Evolutionary conservation across 2,888 invertebrate species (phyloP), one percentile per base, ranked within the genome.

Genomic region (Diabrotica balteata): DNA sequence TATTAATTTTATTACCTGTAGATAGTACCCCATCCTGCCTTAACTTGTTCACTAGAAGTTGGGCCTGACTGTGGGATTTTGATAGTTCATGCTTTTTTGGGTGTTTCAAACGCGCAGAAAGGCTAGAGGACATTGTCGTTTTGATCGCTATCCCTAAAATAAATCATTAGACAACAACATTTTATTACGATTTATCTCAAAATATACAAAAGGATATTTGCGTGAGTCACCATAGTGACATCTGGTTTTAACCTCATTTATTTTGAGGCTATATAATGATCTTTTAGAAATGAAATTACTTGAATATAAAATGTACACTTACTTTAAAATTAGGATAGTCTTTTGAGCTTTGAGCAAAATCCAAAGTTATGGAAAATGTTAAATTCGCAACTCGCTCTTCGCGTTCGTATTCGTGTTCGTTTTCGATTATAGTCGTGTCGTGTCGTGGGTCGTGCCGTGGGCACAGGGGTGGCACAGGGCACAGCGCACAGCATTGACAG

Each of bases 1-100:
- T 32, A 32, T 32, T n/a, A 11, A 44, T 32, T 58, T 66, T 51
- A 64, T 75, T 81, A 84, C 85, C 84, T 78, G 82, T 82, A 59
- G 78, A 76, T 79, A 84, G 79, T 59, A 83, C 80, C 63, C 84
- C 85, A 77, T 85, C 85, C 76, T 83, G 84, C 62, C 82, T 76
- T 47, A 85, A 73, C 75, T 83, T 84, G 70, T 80, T 84, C 10
- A 84, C 83, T 71, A 85, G 78, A 60, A 84, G 79, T 73, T 84
- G 84, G 5, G 84, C 82, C 68, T 83, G 83, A 76, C 83, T 83
- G 72, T 82, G 82, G 7, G 83, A 82, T 75, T 83, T 83, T 59
- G 80, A 76, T 66, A 84, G 75, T 74, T 84, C 84, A 72, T 83
- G 83, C 76, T 82, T 83, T 70, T 80, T 84, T 59, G 82, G 81